phyloP scores from a whole-genome alignment of 2,888 invertebrate genomes.

The Apeira syringaria region DNA sequence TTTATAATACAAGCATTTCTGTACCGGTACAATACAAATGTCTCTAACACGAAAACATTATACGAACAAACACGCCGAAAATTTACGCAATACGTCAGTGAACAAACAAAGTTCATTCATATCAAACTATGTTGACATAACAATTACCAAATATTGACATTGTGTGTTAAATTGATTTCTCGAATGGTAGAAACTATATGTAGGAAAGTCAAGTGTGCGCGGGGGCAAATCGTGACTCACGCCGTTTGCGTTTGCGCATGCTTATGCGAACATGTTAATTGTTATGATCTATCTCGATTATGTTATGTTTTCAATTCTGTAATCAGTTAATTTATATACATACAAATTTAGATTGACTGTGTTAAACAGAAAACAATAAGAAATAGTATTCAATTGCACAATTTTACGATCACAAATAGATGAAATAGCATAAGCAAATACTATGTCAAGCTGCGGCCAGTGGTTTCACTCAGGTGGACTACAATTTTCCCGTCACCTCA shows the following conservation, averaged over 20 bases:
- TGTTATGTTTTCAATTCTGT: neutral
- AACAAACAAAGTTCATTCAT: conserved; percentile 29
- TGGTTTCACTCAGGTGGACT: no score
- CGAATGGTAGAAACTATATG: conserved; percentile 26
- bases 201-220: conserved; percentile 45
- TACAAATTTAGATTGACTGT: no score
- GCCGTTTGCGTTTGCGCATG: conserved; percentile 35
- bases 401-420: no score
- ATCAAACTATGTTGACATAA: conserved; percentile 37
- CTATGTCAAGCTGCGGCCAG: no score
- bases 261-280: conserved; percentile 61
- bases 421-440: no score
- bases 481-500: no score
- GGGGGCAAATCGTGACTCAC: conserved; percentile 62
- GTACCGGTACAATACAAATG: neutral
- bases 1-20: neutral
- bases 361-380: no score
- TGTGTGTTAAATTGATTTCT: conserved; percentile 41
- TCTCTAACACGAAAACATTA: conserved; percentile 18
- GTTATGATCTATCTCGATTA: conserved; percentile 39
- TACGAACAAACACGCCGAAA: conserved; percentile 26
- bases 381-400: no score
- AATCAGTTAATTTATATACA: no score
- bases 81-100: conserved; percentile 17
- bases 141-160: conserved; percentile 44